These are phyloP conservation scores for Drosophila anomalata DNA, from an alignment of 2,888 invertebrate species.

Conservation along the genomic window DNA sequence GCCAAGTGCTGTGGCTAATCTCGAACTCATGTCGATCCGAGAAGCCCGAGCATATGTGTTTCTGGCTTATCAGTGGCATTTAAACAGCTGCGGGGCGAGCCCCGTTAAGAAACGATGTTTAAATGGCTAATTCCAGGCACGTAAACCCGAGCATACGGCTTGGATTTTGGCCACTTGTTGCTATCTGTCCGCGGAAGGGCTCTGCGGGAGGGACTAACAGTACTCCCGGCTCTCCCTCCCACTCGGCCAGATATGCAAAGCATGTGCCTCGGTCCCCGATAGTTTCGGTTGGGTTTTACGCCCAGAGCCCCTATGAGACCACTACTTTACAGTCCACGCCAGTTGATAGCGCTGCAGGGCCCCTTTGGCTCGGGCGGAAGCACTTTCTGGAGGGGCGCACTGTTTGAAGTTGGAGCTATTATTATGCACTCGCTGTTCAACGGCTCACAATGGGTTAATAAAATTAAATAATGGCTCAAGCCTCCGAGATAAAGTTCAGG, in stretches of 20 bases:
- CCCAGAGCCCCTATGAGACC: slow-evolving; percentile 22
- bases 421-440: slow-evolving; percentile 21
- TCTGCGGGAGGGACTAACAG: slow-evolving; percentile 17
- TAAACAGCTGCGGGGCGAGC: slow-evolving; percentile 69
- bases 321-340: slow-evolving; percentile 27
- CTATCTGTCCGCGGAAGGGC: slow-evolving; percentile 26
- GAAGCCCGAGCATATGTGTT: slow-evolving; percentile 23
- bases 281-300: slow-evolving; percentile 16
- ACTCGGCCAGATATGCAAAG: slow-evolving; percentile 40
- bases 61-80: slow-evolving; percentile 63
- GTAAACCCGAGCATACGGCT: slow-evolving; percentile 62
- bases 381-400: slow-evolving; percentile 13
- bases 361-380: slow-evolving; percentile 27
- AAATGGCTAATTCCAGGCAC: slow-evolving; percentile 63
- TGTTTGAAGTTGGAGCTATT: slow-evolving; percentile 27
- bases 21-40: slow-evolving; percentile 14
- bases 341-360: slow-evolving; percentile 22
- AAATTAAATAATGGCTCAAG: slow-evolving; percentile 4
- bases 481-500: slow-evolving; percentile 1
- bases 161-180: slow-evolving; percentile 66
- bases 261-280: slow-evolving; percentile 33
- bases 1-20: slow-evolving; percentile 63
- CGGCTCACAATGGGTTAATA: slow-evolving; percentile 15
- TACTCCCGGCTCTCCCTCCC: slow-evolving; percentile 16
- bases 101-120: slow-evolving; percentile 42